phyloP scores from a whole-genome alignment of 2,888 invertebrate genomes.

The Melanophora roralis region DNA sequence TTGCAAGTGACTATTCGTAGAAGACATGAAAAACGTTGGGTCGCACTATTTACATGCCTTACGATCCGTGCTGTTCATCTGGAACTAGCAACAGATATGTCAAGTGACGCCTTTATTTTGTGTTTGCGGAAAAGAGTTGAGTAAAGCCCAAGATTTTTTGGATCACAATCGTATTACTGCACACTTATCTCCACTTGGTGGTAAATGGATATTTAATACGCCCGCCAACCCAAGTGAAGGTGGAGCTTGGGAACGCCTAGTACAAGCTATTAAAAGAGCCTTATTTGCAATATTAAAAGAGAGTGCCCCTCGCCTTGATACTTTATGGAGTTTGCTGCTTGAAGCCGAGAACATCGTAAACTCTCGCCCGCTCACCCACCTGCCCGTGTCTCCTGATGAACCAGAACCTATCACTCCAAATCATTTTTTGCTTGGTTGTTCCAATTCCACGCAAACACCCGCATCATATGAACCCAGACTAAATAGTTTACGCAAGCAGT shows the following conservation, averaged over 20 bases:
- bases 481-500: slow-evolving; percentile 12
- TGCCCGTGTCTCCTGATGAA: neutral
- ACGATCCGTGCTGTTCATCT: slow-evolving; percentile 34
- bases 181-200: neutral
- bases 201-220: slow-evolving; percentile 15
- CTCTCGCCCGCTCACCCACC: slow-evolving; percentile 5
- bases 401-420: slow-evolving; percentile 4
- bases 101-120: slow-evolving; percentile 22
- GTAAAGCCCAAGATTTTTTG: neutral
- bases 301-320: neutral
- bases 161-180: neutral
- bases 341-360: neutral
- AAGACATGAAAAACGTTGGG: slow-evolving; percentile 56
- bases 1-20: slow-evolving; percentile 1
- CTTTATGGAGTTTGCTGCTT: neutral
- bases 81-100: slow-evolving; percentile 33
- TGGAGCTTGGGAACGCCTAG: slow-evolving; percentile 9
- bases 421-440: neutral
- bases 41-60: slow-evolving; percentile 37
- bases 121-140: neutral
- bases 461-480: neutral
- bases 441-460: neutral
- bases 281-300: neutral
- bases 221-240: slow-evolving; percentile 1
- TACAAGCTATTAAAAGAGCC: neutral